Evolutionary conservation across 2,113 vertebrate species (phyloP), one percentile per base, ranked within the genome.

Genomic region (Mirza zaza): DNA sequence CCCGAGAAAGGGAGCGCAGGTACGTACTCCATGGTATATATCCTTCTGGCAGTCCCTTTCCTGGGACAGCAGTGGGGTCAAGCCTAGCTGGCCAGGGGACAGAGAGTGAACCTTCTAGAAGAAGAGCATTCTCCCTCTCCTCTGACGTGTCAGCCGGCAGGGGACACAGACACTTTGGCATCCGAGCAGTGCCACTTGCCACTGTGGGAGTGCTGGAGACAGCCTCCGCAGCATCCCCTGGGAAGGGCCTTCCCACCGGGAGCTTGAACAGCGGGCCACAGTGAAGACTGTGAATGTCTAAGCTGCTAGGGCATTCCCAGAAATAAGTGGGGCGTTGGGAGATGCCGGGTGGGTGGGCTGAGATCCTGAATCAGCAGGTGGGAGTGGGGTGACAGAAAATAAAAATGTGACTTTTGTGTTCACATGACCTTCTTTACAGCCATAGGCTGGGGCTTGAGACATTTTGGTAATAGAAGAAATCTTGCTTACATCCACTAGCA

Each of bases 271-370:
- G 42, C 34, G 27, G 21, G 27, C 48, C 32, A 21, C 27, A 87
- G 39, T 20, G 61, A 27, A 63, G n/a, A 10, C 7, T 8, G 32
- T 48, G 27, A 15, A 14, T 15, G 17, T 18, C 27, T 6, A 20
- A n/a, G 34, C 39, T 52, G 13, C 80, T 12, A 11, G 10, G 83
- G 34, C 21, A n/a, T 5, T 65, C 75, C 76, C 39, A 21, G 50
- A 77, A 88, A n/a, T 45, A 52, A 50, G 13, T 11, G 45, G 32
- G 55, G 45, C 4, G 10, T 27, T 29, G 55, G 55, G 32, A 81
- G 73, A 42, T 0, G 3, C 20, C 3, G 2, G 27, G 50, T 1
- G 7, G 11, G 15, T 57, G 48, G 39, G 50, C 45, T 8, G 2
- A 71, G 76, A 32, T 34, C 27, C 70, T 71, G n/a, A 63, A 6